Percentiles rank a stretch among this genome's conserved stretches.
Conservation (phyloP, 2,113 vertebrate species). For the Mola mola region DNA sequence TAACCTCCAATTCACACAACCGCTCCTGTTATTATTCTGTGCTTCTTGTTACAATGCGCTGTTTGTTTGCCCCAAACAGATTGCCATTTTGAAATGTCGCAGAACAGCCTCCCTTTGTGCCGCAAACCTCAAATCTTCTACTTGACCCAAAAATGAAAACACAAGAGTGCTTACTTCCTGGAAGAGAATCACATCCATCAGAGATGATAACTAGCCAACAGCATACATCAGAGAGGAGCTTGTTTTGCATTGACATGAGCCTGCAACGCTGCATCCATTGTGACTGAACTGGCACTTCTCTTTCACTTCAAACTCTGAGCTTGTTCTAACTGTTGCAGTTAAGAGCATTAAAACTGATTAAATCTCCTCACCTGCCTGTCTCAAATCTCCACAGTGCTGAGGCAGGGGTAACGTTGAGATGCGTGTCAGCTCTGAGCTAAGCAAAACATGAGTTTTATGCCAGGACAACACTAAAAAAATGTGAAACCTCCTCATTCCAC, state of each 20-base stretch:
- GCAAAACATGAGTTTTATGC: slow-evolving; percentile 13
- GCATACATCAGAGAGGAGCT: slow-evolving; percentile 29
- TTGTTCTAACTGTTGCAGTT: slow-evolving; percentile 47
- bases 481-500: background rate
- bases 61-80: slow-evolving; percentile 46
- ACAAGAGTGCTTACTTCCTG: slow-evolving; percentile 56
- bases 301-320: slow-evolving; percentile 43
- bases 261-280: slow-evolving; percentile 26
- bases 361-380: slow-evolving; percentile 54
- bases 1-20: slow-evolving; percentile 30
- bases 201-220: slow-evolving; percentile 21
- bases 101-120: slow-evolving; percentile 28
- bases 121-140: slow-evolving; percentile 1
- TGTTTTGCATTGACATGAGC: slow-evolving; percentile 19
- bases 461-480: slow-evolving; percentile 3
- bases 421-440: slow-evolving; percentile 49
- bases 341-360: slow-evolving; percentile 76
- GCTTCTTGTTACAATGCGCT: slow-evolving; percentile 34
- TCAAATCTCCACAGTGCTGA: slow-evolving; percentile 75
- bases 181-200: slow-evolving; percentile 61
- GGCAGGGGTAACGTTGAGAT: slow-evolving; percentile 38
- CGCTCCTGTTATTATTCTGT: slow-evolving; percentile 29
- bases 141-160: slow-evolving; percentile 1
- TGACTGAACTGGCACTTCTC: slow-evolving; percentile 42
- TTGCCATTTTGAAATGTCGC: slow-evolving; percentile 13